phyloP scores from a whole-genome alignment of 2,797 vertebrate species.

The Clamator glandarius region DNA sequence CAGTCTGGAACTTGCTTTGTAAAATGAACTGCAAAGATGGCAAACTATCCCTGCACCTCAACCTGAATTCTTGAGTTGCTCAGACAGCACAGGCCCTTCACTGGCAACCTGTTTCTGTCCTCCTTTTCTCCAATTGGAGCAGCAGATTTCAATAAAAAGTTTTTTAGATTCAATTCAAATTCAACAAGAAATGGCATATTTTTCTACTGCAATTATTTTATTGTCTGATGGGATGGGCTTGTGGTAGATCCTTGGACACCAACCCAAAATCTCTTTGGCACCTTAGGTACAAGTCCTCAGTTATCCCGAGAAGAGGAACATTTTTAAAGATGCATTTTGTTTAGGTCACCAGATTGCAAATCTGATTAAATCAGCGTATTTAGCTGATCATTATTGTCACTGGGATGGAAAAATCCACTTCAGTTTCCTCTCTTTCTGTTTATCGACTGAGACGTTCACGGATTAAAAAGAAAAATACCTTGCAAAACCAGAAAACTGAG shows the following conservation, averaged over 20 bases:
- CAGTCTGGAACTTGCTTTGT: conserved; percentile 33
- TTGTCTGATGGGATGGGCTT: not conserved
- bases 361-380: not conserved
- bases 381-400: not conserved
- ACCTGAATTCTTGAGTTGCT: not conserved
- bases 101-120: not conserved
- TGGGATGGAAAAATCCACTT: not conserved
- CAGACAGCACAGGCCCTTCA: not conserved
- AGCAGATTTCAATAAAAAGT: not conserved
- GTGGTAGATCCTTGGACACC: not conserved
- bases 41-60: not conserved
- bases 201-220: not conserved
- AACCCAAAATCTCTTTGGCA: not conserved
- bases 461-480: not conserved
- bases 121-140: not conserved
- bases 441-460: not conserved
- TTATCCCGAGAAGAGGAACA: not conserved
- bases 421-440: not conserved
- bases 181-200: not conserved
- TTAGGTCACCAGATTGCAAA: not conserved
- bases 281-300: not conserved
- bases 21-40: conserved; percentile 25
- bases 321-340: not conserved
- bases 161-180: not conserved
- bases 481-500: not conserved